Evolutionary conservation across 2,888 invertebrate species (phyloP).

Genomic region (Podabrus alpinus): DNA sequence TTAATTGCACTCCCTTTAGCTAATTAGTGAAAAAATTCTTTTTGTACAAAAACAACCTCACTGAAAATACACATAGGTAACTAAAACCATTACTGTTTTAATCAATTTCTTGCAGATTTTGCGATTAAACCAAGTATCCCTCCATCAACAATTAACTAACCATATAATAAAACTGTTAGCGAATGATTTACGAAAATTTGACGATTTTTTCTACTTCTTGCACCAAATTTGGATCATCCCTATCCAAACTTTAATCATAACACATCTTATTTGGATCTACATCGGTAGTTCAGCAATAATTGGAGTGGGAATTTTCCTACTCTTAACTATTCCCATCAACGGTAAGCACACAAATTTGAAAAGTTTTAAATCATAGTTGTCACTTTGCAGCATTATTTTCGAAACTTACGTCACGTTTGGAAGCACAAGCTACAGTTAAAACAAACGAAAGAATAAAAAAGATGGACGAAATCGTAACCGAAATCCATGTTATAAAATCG

Average conservation of each 20-base stretch:
- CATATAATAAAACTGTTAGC: conserved; percentile 83
- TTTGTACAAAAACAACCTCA: no score
- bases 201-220: conserved; percentile 68
- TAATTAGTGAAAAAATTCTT: no score
- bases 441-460: conserved; percentile 68
- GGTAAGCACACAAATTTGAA: conserved; percentile 42
- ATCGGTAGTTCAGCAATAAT: conserved; percentile 62
- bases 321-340: conserved; percentile 58
- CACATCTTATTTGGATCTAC: conserved; percentile 61
- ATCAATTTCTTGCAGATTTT: conserved; percentile 59
- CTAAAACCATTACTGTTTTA: not conserved
- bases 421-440: conserved; percentile 52
- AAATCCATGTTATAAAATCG: conserved; percentile 75
- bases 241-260: conserved; percentile 67
- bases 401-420: conserved; percentile 38
- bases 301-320: conserved; percentile 62
- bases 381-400: conserved; percentile 30
- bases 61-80: no score
- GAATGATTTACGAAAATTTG: conserved; percentile 83
- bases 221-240: conserved; percentile 83
- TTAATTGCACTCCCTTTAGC: no score
- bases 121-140: conserved; percentile 66
- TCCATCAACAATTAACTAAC: conserved; percentile 81
- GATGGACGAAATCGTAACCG: conserved; percentile 72
- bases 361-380: not conserved